These are phyloP conservation scores for Semibalanus balanoides DNA, from an alignment of 1,140 invertebrate genomes.

Conservation along the genomic window DNA sequence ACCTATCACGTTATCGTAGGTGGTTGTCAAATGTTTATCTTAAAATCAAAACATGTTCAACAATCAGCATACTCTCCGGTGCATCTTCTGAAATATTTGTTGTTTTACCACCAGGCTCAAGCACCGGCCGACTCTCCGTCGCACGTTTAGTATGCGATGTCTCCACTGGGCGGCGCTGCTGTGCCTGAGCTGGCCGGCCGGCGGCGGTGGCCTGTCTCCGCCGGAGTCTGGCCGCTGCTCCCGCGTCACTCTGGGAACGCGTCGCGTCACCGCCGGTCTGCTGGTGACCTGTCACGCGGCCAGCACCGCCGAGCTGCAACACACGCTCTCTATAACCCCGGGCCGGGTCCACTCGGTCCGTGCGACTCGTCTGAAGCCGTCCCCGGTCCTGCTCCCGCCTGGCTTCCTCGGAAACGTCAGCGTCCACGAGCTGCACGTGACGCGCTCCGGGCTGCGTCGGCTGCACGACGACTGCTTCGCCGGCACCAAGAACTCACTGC, in stretches of 20 bases:
- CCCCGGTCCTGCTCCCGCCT: background rate
- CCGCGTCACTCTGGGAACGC: background rate
- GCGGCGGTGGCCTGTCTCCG: too few relatives aligned
- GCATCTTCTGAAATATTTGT: too few relatives aligned
- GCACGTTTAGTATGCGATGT: background rate
- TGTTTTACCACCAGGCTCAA: too few relatives aligned
- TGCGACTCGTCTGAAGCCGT: background rate
- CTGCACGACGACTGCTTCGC: slow-evolving; percentile 56
- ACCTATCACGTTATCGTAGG: too few relatives aligned
- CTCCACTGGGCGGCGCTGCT: background rate
- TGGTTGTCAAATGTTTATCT: too few relatives aligned
- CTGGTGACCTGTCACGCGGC: background rate
- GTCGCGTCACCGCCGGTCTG: too few relatives aligned
- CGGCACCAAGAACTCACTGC: slow-evolving; percentile 48
- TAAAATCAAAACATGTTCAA: too few relatives aligned
- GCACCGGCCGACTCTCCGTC: too few relatives aligned
- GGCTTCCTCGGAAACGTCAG: background rate
- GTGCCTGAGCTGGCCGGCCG: background rate
- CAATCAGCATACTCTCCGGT: too few relatives aligned
- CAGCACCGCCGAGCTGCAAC: background rate
- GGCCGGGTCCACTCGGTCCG: background rate
- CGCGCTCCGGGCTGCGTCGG: slow-evolving; percentile 58
- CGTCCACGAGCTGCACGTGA: slow-evolving; percentile 45
- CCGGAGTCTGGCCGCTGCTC: background rate
- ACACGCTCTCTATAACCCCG: background rate